These are phyloP conservation scores for Lysiphlebus fabarum DNA, from an alignment of 1,140 invertebrate genomes.

Conservation along the genomic window DNA sequence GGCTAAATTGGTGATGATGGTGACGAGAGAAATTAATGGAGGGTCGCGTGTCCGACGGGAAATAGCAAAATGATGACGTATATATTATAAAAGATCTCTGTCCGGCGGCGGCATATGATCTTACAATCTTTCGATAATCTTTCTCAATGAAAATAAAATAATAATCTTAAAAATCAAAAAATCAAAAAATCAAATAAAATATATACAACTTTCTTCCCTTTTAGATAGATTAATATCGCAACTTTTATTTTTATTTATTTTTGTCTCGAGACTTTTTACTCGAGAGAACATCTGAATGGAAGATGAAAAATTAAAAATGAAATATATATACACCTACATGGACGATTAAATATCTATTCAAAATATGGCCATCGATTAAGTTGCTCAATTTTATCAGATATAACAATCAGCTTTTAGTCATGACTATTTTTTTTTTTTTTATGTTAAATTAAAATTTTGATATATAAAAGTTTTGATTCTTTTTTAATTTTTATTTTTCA, in stretches of 20 bases:
- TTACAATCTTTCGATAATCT: conserved; percentile 6
- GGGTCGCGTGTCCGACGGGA: conserved; percentile 30
- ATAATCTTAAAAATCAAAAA: not conserved
- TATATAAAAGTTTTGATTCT: no score
- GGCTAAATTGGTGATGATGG: conserved; percentile 18
- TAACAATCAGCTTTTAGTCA: not conserved
- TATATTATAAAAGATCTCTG: not conserved
- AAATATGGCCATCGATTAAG: conserved; percentile 31
- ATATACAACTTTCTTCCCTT: no score
- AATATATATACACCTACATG: conserved; percentile 10
- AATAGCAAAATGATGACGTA: conserved; percentile 29
- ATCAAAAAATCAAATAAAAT: no score
- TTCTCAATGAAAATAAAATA: not conserved
- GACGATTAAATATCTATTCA: conserved; percentile 26
- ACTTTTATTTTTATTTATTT: not conserved
- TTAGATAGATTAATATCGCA: no score
- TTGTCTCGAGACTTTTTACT: no score
- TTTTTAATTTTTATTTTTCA: no score
- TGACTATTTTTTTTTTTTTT: conserved; percentile 8
- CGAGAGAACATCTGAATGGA: no score
- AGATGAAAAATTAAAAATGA: no score
- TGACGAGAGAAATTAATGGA: conserved; percentile 24
- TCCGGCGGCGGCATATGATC: conserved; percentile 1
- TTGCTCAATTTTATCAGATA: conserved; percentile 25
- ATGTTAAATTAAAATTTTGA: not conserved